phyloP scores from a whole-genome alignment of 2,888 invertebrate genomes.

The Cephus sareptanus region DNA sequence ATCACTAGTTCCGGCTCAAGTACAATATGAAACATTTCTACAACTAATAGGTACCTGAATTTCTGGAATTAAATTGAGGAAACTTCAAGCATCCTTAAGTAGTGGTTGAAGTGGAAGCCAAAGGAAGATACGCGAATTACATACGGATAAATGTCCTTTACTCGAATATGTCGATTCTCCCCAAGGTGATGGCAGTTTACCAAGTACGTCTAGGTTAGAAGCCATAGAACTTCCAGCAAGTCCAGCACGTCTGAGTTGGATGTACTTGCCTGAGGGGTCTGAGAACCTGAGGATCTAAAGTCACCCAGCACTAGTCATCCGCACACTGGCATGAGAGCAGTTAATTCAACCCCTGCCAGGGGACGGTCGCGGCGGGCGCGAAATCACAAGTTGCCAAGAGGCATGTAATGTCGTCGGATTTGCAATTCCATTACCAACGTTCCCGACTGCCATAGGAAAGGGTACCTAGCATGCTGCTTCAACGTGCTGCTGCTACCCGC shows the following conservation, averaged over 20 bases:
- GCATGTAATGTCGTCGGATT: conserved; percentile 62
- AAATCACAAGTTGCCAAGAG: conserved; percentile 63
- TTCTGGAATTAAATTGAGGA: not conserved
- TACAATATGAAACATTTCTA: not conserved
- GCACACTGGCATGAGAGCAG: conserved; percentile 5
- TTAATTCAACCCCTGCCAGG: not conserved
- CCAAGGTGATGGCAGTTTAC: not conserved
- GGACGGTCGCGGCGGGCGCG: conserved; percentile 43
- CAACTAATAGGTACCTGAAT: not conserved
- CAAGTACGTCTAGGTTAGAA: not conserved
- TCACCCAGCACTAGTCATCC: not conserved
- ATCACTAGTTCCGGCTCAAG: too few species aligned
- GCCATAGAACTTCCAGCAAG: not conserved
- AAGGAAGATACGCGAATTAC: not conserved
- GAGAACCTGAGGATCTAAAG: not conserved
- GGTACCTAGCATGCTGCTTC: not conserved
- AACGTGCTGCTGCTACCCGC: not conserved
- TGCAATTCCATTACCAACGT: conserved; percentile 60
- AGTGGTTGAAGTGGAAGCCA: not conserved
- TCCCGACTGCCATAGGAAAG: conserved; percentile 35
- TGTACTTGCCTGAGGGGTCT: not conserved
- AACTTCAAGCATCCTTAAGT: not conserved
- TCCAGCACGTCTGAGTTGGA: not conserved
- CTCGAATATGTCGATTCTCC: not conserved
- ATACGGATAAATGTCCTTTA: not conserved